phyloP scores from a whole-genome alignment of 2,113 vertebrate genomes.

The Rhadina sibilatrix region DNA sequence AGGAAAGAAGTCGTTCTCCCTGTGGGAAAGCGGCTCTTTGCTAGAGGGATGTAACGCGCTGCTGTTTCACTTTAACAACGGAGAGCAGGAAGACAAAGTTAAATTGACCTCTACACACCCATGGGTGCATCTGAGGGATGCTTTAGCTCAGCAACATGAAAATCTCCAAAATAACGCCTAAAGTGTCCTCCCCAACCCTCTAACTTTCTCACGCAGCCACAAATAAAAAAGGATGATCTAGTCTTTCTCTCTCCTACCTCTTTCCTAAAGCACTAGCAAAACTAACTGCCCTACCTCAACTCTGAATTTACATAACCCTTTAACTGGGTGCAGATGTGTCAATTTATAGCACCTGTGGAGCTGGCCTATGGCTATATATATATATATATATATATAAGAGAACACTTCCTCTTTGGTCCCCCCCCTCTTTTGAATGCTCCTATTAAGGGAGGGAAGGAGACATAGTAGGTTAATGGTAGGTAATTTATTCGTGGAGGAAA shows the following conservation, averaged over 20 bases:
- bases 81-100: not conserved
- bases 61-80: not conserved
- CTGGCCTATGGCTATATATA: not conserved
- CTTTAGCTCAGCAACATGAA: not conserved
- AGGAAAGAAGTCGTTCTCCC: rapidly evolving
- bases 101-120: not conserved
- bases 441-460: not conserved
- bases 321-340: not conserved
- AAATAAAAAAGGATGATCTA: not conserved
- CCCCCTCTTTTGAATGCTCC: rapidly evolving
- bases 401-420: rapidly evolving
- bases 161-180: rapidly evolving
- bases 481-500: not conserved
- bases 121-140: not conserved
- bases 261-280: not conserved
- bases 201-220: not conserved
- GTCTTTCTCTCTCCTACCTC: rapidly evolving
- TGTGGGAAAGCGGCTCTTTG: not conserved
- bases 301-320: not conserved
- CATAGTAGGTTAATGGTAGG: not conserved
- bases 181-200: rapidly evolving
- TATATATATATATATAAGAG: not conserved
- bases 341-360: not conserved
- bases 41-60: not conserved
- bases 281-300: rapidly evolving